These are phyloP conservation scores for Cossypha heuglini DNA, from an alignment of 2,797 vertebrate genomes.

Conservation along the genomic window DNA sequence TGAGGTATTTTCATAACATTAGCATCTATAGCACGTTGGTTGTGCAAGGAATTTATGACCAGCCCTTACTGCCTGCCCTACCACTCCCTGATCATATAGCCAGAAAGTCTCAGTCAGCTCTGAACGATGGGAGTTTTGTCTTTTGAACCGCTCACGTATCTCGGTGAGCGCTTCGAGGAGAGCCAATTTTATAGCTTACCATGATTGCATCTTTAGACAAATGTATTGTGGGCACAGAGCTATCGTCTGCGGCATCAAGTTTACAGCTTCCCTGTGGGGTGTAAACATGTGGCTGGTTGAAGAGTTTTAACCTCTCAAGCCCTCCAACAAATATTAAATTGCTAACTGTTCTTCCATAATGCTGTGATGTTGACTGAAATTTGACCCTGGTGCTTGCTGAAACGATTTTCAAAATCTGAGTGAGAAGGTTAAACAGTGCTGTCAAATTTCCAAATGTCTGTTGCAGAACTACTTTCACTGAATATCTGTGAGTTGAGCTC, in stretches of 20 bases:
- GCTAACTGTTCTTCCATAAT: background rate
- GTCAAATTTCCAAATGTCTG: conserved; percentile 42
- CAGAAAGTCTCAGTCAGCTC: background rate
- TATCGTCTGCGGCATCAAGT: background rate
- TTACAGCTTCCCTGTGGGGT: background rate
- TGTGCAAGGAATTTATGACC: conserved; percentile 55
- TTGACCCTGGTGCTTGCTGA: conserved; percentile 39
- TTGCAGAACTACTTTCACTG: conserved; percentile 2
- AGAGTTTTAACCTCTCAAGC: conserved; percentile 23
- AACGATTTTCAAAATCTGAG: conserved; percentile 26
- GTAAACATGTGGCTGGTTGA: background rate
- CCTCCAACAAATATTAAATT: conserved; percentile 2
- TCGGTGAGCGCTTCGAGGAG: background rate
- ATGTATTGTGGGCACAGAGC: background rate
- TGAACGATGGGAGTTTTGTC: background rate
- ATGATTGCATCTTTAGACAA: background rate
- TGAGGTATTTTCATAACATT: conserved; percentile 46
- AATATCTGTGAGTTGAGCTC: conserved; percentile 1
- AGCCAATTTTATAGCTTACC: background rate
- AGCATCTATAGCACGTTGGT: conserved; percentile 3
- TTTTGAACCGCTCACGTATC: background rate
- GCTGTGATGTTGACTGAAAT: conserved; percentile 22
- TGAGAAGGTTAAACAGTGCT: conserved; percentile 47
- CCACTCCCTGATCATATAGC: background rate
- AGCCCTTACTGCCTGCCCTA: conserved; percentile 13